Percentiles rank a stretch among this genome's conserved stretches.
These are phyloP conservation scores for Diplolepis rosae DNA, from an alignment of 2,888 invertebrate species.

Conservation along the genomic window DNA sequence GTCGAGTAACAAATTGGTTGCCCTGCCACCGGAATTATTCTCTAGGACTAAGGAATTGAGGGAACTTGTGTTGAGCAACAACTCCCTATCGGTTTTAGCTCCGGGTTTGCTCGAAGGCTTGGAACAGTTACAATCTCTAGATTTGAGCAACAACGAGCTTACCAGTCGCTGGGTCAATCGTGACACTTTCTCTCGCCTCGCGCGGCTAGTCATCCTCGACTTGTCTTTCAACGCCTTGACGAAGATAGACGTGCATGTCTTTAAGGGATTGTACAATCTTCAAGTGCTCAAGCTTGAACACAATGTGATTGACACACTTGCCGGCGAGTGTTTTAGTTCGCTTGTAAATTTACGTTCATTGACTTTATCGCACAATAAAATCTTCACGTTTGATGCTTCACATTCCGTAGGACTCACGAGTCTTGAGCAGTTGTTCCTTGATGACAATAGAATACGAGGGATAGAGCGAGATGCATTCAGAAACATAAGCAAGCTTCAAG, in stretches of 20 bases:
- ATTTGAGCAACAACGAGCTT: conserved; percentile 84
- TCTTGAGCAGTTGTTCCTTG: conserved; percentile 83
- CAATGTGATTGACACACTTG: conserved; percentile 82
- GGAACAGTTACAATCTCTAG: conserved; percentile 83
- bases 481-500: conserved; percentile 83
- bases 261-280: conserved; percentile 84
- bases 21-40: conserved; percentile 86
- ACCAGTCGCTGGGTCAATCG: conserved; percentile 86
- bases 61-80: conserved; percentile 85
- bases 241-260: conserved; percentile 82
- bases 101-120: conserved; percentile 84
- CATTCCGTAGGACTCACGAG: conserved; percentile 85
- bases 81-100: conserved; percentile 84
- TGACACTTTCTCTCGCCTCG: conserved; percentile 85
- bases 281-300: conserved; percentile 85
- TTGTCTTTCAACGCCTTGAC: conserved; percentile 83
- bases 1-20: conserved; percentile 85
- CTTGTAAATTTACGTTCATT: conserved; percentile 86
- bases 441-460: conserved; percentile 82
- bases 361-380: conserved; percentile 83
- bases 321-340: conserved; percentile 84
- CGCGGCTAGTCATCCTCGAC: conserved; percentile 84
- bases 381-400: conserved; percentile 80
- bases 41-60: conserved; percentile 82
- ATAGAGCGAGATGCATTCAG: conserved; percentile 83